These are phyloP conservation scores for Agrotis segetum DNA, from an alignment of 2,888 invertebrate genomes.

Conservation along the genomic window DNA sequence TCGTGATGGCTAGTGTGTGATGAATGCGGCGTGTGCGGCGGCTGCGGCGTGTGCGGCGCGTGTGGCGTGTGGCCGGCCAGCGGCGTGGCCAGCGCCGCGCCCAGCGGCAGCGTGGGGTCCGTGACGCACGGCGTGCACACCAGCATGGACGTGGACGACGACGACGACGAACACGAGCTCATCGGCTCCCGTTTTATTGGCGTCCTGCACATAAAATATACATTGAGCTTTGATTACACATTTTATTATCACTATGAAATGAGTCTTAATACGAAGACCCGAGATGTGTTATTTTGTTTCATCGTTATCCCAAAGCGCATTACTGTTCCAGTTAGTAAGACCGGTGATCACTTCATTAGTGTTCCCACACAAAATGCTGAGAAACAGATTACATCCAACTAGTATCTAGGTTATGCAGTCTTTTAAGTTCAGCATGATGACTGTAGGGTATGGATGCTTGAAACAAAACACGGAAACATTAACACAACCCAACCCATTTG, in stretches of 20 bases:
- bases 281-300: too few relatives aligned
- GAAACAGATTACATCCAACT: background rate
- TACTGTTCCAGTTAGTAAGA: too few relatives aligned
- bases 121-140: conserved; percentile 84
- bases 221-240: background rate
- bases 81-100: conserved; percentile 20
- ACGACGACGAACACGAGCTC: conserved; percentile 50
- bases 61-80: conserved; percentile 34
- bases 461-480: too few relatives aligned
- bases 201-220: conserved; percentile 71
- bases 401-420: background rate
- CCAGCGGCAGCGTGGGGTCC: conserved; percentile 85
- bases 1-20: conserved; percentile 49
- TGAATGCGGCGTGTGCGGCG: conserved; percentile 14
- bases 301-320: too few relatives aligned
- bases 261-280: too few relatives aligned
- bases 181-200: conserved; percentile 85
- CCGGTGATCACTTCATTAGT: too few relatives aligned
- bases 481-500: too few relatives aligned
- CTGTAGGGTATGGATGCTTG: too few relatives aligned
- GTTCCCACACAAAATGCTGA: too few relatives aligned
- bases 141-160: conserved; percentile 63
- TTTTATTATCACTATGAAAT: too few relatives aligned
- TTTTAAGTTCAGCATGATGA: background rate
- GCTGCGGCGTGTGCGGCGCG: conserved; percentile 14